These are phyloP conservation scores for Argopecten irradians DNA, from an alignment of 1,140 invertebrate species.

Conservation along the genomic window DNA sequence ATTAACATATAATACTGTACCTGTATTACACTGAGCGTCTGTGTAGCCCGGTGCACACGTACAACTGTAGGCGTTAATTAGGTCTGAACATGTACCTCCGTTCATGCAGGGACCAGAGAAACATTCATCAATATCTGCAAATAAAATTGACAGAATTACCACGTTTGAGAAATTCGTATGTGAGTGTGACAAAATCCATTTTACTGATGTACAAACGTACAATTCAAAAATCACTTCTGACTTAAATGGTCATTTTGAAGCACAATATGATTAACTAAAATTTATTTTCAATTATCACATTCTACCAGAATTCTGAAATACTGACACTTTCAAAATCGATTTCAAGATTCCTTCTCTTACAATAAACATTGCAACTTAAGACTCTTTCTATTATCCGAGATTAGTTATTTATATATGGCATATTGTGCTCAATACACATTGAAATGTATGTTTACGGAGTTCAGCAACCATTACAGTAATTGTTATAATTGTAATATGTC, in stretches of 20 bases:
- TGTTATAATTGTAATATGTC: neutral
- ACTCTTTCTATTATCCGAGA: no score
- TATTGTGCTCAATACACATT: no score
- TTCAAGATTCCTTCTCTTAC: no score
- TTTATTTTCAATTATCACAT: neutral
- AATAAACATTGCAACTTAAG: no score
- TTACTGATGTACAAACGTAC: no score
- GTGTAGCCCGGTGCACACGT: conserved; percentile 84
- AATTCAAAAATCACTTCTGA: neutral
- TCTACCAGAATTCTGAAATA: neutral
- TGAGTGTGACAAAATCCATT: no score
- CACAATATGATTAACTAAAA: neutral
- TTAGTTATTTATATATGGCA: no score
- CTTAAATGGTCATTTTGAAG: neutral
- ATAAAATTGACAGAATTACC: neutral
- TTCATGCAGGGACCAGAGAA: conserved; percentile 64
- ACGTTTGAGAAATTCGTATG: no score
- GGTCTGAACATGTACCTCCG: conserved; percentile 63
- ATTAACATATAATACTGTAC: neutral
- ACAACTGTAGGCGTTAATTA: conserved; percentile 61
- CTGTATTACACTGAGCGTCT: conserved; percentile 76
- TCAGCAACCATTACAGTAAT: neutral
- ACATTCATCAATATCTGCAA: conserved; percentile 35
- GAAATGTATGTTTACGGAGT: neutral
- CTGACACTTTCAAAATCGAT: no score